Evolutionary conservation across 2,113 vertebrate species (phyloP).

Genomic region (Thryonomys swinderianus): DNA sequence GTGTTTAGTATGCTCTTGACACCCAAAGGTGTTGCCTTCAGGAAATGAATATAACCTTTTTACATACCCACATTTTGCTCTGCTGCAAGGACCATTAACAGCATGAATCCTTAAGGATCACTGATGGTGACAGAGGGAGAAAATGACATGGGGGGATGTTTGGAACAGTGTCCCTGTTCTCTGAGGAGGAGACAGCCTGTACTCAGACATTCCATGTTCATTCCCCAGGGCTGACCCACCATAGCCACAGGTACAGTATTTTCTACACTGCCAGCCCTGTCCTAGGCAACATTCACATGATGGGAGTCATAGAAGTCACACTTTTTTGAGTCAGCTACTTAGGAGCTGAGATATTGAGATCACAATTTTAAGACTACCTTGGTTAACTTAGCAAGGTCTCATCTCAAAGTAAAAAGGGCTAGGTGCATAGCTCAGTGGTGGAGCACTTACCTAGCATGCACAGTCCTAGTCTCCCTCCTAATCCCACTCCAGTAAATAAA

Average conservation of each 20-base stretch:
- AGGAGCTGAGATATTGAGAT: background rate
- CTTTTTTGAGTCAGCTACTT: background rate
- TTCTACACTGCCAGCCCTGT: fast-evolving
- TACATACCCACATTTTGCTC: background rate
- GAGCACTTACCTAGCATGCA: background rate
- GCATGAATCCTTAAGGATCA: background rate
- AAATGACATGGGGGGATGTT: background rate
- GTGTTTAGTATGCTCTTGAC: background rate
- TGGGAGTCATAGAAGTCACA: background rate
- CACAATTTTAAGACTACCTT: background rate
- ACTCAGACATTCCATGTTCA: background rate
- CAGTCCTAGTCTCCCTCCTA: background rate
- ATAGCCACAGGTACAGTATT: background rate
- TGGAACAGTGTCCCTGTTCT: background rate
- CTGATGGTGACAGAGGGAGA: background rate
- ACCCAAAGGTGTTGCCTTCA: background rate
- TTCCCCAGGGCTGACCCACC: background rate
- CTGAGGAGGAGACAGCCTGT: background rate
- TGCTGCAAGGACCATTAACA: fast-evolving
- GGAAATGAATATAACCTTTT: background rate
- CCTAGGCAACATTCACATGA: background rate
- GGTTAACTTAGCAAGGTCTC: background rate
- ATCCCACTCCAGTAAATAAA: background rate
- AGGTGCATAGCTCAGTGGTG: background rate
- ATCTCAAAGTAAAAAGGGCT: background rate